Percentiles rank a stretch among this genome's conserved stretches.
Conservation (phyloP, 2,888 invertebrate genomes). For the Thymelicus sylvestris region DNA sequence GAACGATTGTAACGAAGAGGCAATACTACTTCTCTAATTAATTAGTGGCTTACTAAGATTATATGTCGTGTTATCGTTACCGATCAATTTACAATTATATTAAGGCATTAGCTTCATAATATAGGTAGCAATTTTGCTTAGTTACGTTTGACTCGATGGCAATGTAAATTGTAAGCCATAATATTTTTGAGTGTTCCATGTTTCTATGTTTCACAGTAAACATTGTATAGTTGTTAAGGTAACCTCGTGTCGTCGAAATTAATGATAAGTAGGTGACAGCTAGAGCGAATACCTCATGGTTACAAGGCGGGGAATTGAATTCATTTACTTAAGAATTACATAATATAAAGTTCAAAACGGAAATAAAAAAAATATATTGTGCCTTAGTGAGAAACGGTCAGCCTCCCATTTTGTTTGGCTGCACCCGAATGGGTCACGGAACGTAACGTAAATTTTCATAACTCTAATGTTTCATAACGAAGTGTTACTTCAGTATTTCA, state of each 20-base stretch:
- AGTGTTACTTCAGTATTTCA: constrained; percentile 48
- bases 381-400: constrained; percentile 79
- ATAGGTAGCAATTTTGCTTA: constrained; percentile 24
- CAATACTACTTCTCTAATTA: constrained; percentile 13
- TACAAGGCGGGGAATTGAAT: constrained; percentile 65
- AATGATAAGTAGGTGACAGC: constrained; percentile 41
- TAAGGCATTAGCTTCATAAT: constrained; percentile 22
- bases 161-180: constrained; percentile 25
- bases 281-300: constrained; percentile 44
- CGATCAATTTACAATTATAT: constrained; percentile 16
- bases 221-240: constrained; percentile 13
- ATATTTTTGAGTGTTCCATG: constrained; percentile 32
- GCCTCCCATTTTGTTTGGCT: constrained; percentile 57
- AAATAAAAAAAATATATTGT: constrained; percentile 74
- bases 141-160: constrained; percentile 22
- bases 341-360: constrained; percentile 78
- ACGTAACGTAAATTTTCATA: constrained; percentile 42
- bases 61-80: constrained; percentile 26
- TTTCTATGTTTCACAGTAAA: constrained; percentile 30
- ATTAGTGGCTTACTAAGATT: constrained; percentile 33
- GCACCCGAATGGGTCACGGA: constrained; percentile 14
- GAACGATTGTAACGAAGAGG: constrained; percentile 14
- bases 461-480: constrained; percentile 18
- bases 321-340: constrained; percentile 70
- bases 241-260: constrained; percentile 12